These are phyloP conservation scores for Ophiodon elongatus DNA, from an alignment of 2,113 vertebrate species.

Conservation along the genomic window DNA sequence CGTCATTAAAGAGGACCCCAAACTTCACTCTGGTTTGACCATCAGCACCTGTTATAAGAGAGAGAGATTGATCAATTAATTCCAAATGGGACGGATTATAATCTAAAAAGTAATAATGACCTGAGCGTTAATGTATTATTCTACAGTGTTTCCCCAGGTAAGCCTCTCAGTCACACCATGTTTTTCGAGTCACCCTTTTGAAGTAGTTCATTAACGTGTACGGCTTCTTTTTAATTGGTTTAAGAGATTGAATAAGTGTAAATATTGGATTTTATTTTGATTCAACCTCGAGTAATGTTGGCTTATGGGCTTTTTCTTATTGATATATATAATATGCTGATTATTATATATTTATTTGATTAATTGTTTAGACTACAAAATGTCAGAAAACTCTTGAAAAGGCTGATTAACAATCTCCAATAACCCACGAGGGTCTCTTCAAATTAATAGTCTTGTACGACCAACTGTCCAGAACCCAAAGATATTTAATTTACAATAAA, in stretches of 20 bases:
- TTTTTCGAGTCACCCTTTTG: no score
- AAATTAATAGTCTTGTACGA: no score
- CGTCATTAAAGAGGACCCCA: slow-evolving; percentile 94
- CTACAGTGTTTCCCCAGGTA: not conserved
- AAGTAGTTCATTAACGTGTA: not conserved
- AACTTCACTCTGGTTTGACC: slow-evolving; percentile 93
- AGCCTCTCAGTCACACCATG: not conserved
- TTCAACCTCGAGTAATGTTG: no score
- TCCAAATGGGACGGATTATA: not conserved
- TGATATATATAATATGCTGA: not conserved
- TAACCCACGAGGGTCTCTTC: no score
- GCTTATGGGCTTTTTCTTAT: not conserved
- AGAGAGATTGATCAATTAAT: not conserved
- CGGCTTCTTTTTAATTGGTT: not conserved
- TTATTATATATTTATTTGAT: not conserved
- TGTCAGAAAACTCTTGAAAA: not conserved
- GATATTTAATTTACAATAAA: no score
- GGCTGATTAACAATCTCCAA: not conserved
- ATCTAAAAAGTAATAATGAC: not conserved
- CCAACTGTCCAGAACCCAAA: no score
- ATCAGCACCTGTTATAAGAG: slow-evolving; percentile 85
- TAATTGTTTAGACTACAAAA: not conserved
- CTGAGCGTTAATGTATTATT: not conserved
- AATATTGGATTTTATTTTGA: not conserved
- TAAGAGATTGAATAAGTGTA: not conserved